Percentiles rank a stretch among this genome's conserved stretches.
These are phyloP conservation scores for Periplaneta americana DNA, from an alignment of 1,140 invertebrate species.

Conservation along the genomic window DNA sequence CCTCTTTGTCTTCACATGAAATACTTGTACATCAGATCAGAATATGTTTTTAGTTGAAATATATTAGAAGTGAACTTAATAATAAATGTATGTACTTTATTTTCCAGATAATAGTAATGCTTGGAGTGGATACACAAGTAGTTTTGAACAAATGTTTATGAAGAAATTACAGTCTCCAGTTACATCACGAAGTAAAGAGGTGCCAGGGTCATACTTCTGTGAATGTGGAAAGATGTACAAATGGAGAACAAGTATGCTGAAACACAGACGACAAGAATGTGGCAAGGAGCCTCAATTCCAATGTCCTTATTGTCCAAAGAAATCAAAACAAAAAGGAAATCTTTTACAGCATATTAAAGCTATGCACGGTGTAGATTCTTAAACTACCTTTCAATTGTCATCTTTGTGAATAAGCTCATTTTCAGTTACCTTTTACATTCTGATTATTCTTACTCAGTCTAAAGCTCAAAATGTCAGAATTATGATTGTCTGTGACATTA, in stretches of 20 bases:
- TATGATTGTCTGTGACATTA: too few species aligned
- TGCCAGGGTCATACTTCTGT: conserved; percentile 23
- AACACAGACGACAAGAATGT: conserved; percentile 41
- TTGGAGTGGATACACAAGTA: conserved; percentile 78
- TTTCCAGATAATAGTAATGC: conserved; percentile 62
- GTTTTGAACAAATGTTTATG: conserved; percentile 4
- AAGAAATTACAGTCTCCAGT: conserved; percentile 55
- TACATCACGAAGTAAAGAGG: conserved; percentile 82
- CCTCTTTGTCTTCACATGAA: too few species aligned
- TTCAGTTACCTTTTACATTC: too few species aligned
- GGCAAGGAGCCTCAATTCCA: conserved; percentile 50
- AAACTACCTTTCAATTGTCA: too few species aligned
- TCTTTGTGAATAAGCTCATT: too few species aligned
- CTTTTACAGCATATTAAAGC: conserved; percentile 32
- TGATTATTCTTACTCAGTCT: too few species aligned
- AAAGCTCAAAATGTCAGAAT: too few species aligned
- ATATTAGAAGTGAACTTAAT: too few species aligned
- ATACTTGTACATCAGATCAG: too few species aligned
- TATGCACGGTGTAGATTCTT: too few species aligned
- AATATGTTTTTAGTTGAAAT: too few species aligned
- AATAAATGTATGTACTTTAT: neutral
- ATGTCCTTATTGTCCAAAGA: conserved; percentile 73
- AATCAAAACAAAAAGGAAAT: conserved; percentile 71
- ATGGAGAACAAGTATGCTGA: conserved; percentile 42
- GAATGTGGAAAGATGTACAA: conserved; percentile 35